These are phyloP conservation scores for Xestobium rufovillosum DNA, from an alignment of 2,888 invertebrate species.

Conservation along the genomic window DNA sequence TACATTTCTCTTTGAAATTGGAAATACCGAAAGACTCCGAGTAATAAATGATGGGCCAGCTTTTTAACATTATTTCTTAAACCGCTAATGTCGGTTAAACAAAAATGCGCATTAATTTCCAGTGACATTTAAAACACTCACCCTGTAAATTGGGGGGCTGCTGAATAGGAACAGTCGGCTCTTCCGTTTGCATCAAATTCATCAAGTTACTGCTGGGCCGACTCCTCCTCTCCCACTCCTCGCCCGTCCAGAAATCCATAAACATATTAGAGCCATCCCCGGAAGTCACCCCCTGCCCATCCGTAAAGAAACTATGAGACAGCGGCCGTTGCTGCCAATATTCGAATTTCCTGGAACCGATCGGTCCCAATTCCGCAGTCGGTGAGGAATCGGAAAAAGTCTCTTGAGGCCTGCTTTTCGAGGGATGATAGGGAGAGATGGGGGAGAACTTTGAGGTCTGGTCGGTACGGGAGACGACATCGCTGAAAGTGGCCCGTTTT, in stretches of 20 bases:
- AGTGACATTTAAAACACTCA: no score
- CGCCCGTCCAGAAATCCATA: constrained; percentile 27
- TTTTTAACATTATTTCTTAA: no score
- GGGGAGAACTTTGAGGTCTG: constrained; percentile 28
- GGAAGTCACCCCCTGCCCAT: constrained; percentile 28
- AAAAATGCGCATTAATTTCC: no score
- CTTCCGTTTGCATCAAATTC: constrained; percentile 22
- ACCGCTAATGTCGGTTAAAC: no score
- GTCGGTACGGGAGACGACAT: constrained; percentile 52
- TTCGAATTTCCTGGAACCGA: constrained; percentile 40
- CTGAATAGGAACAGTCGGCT: no score
- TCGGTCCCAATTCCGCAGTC: constrained; percentile 41
- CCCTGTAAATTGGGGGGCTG: no score
- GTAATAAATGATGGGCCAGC: no score
- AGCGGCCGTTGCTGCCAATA: constrained; percentile 20
- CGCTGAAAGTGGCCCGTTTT: constrained; percentile 51
- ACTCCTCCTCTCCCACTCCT: no score
- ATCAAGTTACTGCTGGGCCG: constrained; percentile 17
- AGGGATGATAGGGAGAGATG: constrained; percentile 40
- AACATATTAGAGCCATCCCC: constrained; percentile 28
- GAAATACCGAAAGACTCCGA: no score
- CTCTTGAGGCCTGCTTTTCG: no score
- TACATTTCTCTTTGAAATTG: no score
- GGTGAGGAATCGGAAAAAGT: no score
- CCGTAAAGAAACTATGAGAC: constrained; percentile 34